A percentile compares a stretch with the other conserved stretches of the same genome.
Evolutionary conservation across 1,140 invertebrate species (phyloP).

Genomic region (Dysdera silvatica): DNA sequence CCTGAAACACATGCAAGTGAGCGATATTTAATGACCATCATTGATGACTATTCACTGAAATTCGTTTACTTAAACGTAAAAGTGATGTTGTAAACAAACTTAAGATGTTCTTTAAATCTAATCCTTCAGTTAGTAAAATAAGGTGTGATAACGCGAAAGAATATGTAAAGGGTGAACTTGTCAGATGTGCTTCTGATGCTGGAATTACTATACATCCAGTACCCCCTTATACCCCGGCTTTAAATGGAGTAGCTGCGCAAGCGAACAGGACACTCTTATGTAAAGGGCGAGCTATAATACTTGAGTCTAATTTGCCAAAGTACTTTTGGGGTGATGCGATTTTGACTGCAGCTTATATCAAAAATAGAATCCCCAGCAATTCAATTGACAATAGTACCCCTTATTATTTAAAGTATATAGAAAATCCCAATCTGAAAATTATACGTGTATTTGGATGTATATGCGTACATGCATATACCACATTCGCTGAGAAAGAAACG

Average conservation of each 20-base stretch:
- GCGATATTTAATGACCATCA: slow-evolving; percentile 28
- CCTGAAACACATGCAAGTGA: neutral
- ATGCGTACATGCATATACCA: slow-evolving; percentile 6
- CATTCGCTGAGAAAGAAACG: neutral
- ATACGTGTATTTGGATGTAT: slow-evolving; percentile 10
- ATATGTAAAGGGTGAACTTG: slow-evolving; percentile 1
- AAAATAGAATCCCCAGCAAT: neutral
- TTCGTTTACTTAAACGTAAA: slow-evolving; percentile 25
- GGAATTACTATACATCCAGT: neutral
- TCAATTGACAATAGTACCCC: slow-evolving; percentile 32
- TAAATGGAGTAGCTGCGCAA: slow-evolving; percentile 27
- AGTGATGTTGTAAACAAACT: no score
- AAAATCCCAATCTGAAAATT: neutral
- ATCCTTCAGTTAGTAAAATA: no score
- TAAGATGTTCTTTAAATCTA: no score
- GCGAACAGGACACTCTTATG: slow-evolving; percentile 25
- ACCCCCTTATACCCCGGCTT: slow-evolving; percentile 19
- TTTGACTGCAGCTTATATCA: neutral
- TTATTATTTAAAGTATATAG: slow-evolving; percentile 5
- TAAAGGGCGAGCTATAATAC: slow-evolving; percentile 23
- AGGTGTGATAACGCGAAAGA: slow-evolving; percentile 4
- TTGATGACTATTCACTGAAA: slow-evolving; percentile 26
- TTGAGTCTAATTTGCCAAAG: slow-evolving; percentile 14
- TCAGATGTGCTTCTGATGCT: neutral
- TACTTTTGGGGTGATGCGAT: slow-evolving; percentile 31